A percentile compares a stretch with the other conserved stretches of the same genome.
Evolutionary conservation across 2,888 invertebrate genomes (phyloP).

Genomic region (Phrixothrix hirtus): DNA sequence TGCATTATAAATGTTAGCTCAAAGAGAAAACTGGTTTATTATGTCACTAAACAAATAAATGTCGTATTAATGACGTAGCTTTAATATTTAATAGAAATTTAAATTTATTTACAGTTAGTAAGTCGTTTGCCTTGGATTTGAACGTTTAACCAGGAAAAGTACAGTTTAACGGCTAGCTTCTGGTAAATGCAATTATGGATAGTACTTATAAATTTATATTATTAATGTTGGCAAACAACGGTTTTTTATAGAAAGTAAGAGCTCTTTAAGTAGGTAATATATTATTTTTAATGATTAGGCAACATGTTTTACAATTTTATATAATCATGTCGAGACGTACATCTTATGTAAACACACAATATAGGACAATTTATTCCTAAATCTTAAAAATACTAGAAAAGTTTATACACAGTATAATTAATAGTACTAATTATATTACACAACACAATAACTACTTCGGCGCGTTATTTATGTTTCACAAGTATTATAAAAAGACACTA

Average conservation of each 20-base stretch:
- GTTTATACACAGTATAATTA: slow-evolving; percentile 19
- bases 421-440: slow-evolving; percentile 16
- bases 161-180: slow-evolving; percentile 1
- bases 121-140: slow-evolving; percentile 8
- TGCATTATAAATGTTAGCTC: background rate
- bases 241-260: slow-evolving; percentile 8
- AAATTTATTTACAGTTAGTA: slow-evolving; percentile 4
- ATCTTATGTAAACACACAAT: slow-evolving; percentile 12
- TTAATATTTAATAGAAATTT: too few relatives aligned
- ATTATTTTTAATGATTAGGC: slow-evolving; percentile 15
- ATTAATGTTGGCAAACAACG: background rate
- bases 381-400: slow-evolving; percentile 9
- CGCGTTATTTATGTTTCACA: slow-evolving; percentile 7
- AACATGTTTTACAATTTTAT: slow-evolving; percentile 24
- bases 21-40: too few relatives aligned
- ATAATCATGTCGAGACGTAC: slow-evolving; percentile 11
- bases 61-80: too few relatives aligned
- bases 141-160: slow-evolving; percentile 3
- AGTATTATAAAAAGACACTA: slow-evolving; percentile 15
- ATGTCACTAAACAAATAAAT: too few relatives aligned
- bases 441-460: slow-evolving; percentile 10
- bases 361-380: background rate
- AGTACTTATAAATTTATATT: background rate
- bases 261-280: slow-evolving; percentile 12
- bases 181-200: background rate